Conservation (phyloP, 1,140 invertebrate species). For the Trachymyrmex septentrionalis region DNA sequence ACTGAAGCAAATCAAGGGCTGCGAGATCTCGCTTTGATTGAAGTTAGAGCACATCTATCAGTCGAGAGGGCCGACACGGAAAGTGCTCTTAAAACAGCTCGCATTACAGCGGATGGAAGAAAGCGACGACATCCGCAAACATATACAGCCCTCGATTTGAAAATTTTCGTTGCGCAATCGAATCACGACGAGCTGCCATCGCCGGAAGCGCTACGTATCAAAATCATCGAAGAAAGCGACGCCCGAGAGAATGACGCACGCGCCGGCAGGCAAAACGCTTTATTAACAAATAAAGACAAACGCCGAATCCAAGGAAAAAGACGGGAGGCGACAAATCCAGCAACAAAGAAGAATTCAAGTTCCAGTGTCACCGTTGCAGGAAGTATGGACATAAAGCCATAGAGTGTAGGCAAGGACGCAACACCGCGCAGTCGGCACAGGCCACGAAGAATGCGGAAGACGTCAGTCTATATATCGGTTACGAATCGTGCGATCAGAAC, state of each 20-base stretch:
- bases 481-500: too few species aligned
- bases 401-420: too few species aligned
- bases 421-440: too few species aligned
- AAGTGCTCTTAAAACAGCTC: too few species aligned
- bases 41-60: constrained; percentile 22
- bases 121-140: background rate
- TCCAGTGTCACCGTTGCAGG: too few species aligned
- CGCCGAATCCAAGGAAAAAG: background rate
- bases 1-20: background rate
- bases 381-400: too few species aligned
- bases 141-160: constrained; percentile 24
- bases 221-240: background rate
- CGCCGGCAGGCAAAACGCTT: background rate
- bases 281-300: background rate
- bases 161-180: constrained; percentile 41
- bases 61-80: too few species aligned
- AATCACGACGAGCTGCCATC: constrained; percentile 26
- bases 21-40: background rate
- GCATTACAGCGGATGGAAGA: background rate
- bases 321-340: too few species aligned
- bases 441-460: too few species aligned
- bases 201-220: background rate
- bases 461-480: too few species aligned
- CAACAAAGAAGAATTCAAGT: too few species aligned
- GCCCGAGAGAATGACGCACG: background rate